Base-by-base conservation (phyloP, 2,113 vertebrate species). In the Emberiza fucata region DNA sequence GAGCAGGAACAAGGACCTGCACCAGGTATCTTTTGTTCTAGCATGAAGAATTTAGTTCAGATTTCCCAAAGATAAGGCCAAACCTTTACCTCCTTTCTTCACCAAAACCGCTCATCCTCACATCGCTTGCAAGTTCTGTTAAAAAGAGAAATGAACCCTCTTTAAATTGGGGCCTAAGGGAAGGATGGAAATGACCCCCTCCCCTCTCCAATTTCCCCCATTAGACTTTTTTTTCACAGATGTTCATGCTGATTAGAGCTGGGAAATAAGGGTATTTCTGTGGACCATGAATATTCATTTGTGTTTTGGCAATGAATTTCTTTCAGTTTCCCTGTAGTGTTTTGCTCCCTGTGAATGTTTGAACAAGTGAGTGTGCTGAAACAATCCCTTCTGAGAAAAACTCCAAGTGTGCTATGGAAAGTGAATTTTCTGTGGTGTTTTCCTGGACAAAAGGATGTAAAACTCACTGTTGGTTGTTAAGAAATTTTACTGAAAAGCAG, bases 281-380 rank as follows among this genome's bases (percentile, higher is more conserved):
- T 78, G 68, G 64, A 81, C 95, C 60, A 83, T 95, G 95, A 96
- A 94, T 95, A 94, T 97, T 95, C 94, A 95, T 95, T 94, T 91
- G 61, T 14, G 91, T 96, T 94, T 95, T 82, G 85, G 81, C 87
- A 83, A 47, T 83, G 85, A 86, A 86, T 95, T 95, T 81, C 75
- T 19, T 84, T 65, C 45, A 40, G 79, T 94, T 92, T 86, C 86
- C 92, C 90, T 60, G 37, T 86, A 92, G 90, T 80, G 76, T 64
- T 96, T 93, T 2, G 9, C 51, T 92, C 90, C 84, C 69, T 33
- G 47, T 48, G 88, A 92, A 8, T 29, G 68, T 86, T 48, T 66
- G 87, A 95, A 71, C 22, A 40, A 90, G 87, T 10, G 42, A 75
- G 40, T 81, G 56, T 77, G 59, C 51, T 83, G 85, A 88, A 65